Percentiles rank a stretch among this genome's conserved stretches.
These are phyloP conservation scores for Xestia c-nigrum DNA, from an alignment of 2,888 invertebrate genomes.

Conservation along the genomic window DNA sequence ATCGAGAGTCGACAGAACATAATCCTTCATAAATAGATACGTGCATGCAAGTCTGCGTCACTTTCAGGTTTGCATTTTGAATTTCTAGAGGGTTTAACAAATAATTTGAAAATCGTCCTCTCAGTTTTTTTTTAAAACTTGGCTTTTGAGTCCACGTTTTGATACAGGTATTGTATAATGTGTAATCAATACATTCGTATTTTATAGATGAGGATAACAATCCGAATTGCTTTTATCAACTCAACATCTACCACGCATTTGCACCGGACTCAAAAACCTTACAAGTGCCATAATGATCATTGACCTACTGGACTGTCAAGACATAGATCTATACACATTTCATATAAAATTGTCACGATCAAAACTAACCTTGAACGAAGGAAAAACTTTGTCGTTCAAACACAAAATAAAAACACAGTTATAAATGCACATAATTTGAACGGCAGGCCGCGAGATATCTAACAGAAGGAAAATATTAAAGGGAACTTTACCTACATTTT, in stretches of 20 bases:
- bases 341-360: neutral
- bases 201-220: neutral
- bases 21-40: conserved; percentile 60
- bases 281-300: neutral
- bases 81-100: neutral
- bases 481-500: conserved; percentile 89
- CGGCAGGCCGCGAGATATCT: conserved; percentile 82
- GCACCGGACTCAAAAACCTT: neutral
- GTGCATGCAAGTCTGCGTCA: conserved; percentile 7
- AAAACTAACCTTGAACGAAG: conserved; percentile 51
- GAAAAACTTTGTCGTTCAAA: conserved; percentile 30
- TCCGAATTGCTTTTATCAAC: neutral
- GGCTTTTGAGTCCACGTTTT: neutral
- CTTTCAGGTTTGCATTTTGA: neutral
- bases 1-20: conserved; percentile 69
- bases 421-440: conserved; percentile 87
- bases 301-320: neutral
- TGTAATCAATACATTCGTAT: neutral
- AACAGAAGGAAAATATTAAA: conserved; percentile 89
- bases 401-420: conserved; percentile 72
- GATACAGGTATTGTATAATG: neutral
- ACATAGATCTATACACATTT: neutral
- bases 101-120: neutral
- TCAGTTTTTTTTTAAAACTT: neutral
- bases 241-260: neutral